Evolutionary conservation across 2,888 invertebrate genomes (phyloP), one percentile per base, ranked within the genome.

Genomic region (Periphyllus acericola): DNA sequence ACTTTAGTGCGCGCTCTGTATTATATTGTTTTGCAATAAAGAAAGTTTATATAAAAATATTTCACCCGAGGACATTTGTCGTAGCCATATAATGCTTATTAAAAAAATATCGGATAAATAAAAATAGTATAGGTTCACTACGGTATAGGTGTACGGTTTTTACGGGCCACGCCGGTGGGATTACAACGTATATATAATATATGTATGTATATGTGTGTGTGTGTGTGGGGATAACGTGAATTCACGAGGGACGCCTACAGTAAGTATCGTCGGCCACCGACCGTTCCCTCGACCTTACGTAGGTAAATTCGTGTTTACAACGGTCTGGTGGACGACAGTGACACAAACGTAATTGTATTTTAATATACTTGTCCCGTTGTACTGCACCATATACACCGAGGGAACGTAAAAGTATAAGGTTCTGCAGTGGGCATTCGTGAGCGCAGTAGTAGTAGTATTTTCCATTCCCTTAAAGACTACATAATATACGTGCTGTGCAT

Each of bases 341-440:
- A 83, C 83, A 55, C 72, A 55, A 83, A 72, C 71, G 81, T 82
- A 82, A 82, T 82, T 82, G 71, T 82, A 82, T 81, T 81, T 32
- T 82, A 71, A 82, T 82, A 82, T 82, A 82, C 32, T 52, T 68
- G 55, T 52, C 52, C 25, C 34, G 6, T n/a, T 25, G 46, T 14
- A 36, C 36, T 36, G 36, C 36, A 36, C 36, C 6, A 36, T 6
- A 36, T 19, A 29, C 71, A 5, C 71, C n/a, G 46, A 71, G 71
- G 71, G 21, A 82, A 68, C 76, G 17, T 76, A 52, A 52, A 76
- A 52, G n/a, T 19, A 32, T 40, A n/a, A 40, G 40, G 46, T 46
- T 46, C 29, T 40, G 17, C 25, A 29, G 17, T 25, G 68, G 25
- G 60, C 60, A n/a, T n/a, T 66, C 66, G 29, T 29, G 29, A 1